These are phyloP conservation scores for Leptopterna dolabrata DNA, from an alignment of 2,888 invertebrate genomes.

Conservation along the genomic window DNA sequence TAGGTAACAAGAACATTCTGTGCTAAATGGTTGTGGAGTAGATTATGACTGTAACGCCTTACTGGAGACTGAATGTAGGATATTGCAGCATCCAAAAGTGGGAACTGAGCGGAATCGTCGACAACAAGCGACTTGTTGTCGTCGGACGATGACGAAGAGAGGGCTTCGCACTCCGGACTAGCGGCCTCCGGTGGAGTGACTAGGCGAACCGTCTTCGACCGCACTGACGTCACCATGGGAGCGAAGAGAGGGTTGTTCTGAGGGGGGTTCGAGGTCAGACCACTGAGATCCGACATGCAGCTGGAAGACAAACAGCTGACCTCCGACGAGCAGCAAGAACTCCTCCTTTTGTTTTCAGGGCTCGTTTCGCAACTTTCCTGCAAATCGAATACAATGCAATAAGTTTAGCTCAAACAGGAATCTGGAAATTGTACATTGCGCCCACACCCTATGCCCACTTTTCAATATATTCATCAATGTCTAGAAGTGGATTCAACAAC, in stretches of 20 bases:
- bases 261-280: slow-evolving; percentile 22
- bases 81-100: slow-evolving; percentile 73
- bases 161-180: slow-evolving; percentile 5
- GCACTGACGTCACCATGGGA: slow-evolving; percentile 61
- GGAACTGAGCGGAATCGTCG: slow-evolving; percentile 66
- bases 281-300: slow-evolving; percentile 26
- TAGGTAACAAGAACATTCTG: too few species aligned
- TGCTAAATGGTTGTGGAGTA: too few species aligned
- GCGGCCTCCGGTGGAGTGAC: slow-evolving; percentile 34
- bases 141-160: slow-evolving; percentile 49
- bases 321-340: slow-evolving; percentile 50
- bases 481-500: too few species aligned
- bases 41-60: slow-evolving; percentile 64
- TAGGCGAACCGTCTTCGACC: slow-evolving; percentile 45
- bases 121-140: slow-evolving; percentile 54
- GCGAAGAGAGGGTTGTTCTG: slow-evolving; percentile 61
- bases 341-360: slow-evolving; percentile 41
- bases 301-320: slow-evolving; percentile 40
- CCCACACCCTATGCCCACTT: too few species aligned
- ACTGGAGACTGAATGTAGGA: slow-evolving; percentile 76
- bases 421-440: too few species aligned
- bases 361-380: slow-evolving; percentile 47
- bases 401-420: too few species aligned
- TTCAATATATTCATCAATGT: too few species aligned
- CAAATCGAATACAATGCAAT: too few species aligned